A percentile compares a stretch with the other conserved stretches of the same genome.
These are phyloP conservation scores for Rhynchonycteris naso DNA, from an alignment of 2,797 vertebrate species.

Conservation along the genomic window DNA sequence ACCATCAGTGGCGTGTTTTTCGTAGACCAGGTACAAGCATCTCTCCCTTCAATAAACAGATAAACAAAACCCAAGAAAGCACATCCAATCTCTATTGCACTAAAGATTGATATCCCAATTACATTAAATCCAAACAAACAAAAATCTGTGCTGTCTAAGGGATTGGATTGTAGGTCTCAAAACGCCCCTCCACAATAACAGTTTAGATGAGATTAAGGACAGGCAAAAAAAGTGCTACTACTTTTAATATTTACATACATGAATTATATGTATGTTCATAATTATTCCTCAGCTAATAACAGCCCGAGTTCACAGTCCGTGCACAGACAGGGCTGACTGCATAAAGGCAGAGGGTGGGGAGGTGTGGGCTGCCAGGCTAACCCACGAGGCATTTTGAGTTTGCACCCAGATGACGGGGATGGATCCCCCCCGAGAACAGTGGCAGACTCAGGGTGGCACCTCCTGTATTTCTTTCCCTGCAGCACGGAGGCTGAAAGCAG, in stretches of 20 bases:
- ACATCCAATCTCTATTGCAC: not conserved
- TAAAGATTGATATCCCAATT: not conserved
- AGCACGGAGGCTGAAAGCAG: not conserved
- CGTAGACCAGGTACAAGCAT: not conserved
- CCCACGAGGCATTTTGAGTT: not conserved
- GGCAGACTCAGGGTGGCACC: too few relatives aligned
- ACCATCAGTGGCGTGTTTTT: not conserved
- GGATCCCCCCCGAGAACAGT: not conserved
- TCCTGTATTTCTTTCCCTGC: not conserved
- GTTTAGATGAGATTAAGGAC: slow-evolving; percentile 2
- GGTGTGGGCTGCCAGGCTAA: not conserved
- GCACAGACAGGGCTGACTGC: slow-evolving; percentile 16
- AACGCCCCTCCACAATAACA: not conserved
- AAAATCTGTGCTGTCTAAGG: not conserved
- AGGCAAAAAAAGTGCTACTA: not conserved
- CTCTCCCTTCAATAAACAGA: not conserved
- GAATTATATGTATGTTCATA: slow-evolving; percentile 52
- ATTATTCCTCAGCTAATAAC: slow-evolving; percentile 68
- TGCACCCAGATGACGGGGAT: not conserved
- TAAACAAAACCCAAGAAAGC: not conserved
- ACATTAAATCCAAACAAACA: slow-evolving; percentile 43
- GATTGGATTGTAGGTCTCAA: slow-evolving; percentile 11
- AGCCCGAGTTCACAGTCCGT: slow-evolving; percentile 43
- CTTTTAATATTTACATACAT: slow-evolving; percentile 58
- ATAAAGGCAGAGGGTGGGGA: not conserved